Percentiles rank a stretch among this genome's conserved stretches.
These are phyloP conservation scores for Drosophila biarmipes DNA, from an alignment of 1,140 invertebrate species.

Conservation along the genomic window DNA sequence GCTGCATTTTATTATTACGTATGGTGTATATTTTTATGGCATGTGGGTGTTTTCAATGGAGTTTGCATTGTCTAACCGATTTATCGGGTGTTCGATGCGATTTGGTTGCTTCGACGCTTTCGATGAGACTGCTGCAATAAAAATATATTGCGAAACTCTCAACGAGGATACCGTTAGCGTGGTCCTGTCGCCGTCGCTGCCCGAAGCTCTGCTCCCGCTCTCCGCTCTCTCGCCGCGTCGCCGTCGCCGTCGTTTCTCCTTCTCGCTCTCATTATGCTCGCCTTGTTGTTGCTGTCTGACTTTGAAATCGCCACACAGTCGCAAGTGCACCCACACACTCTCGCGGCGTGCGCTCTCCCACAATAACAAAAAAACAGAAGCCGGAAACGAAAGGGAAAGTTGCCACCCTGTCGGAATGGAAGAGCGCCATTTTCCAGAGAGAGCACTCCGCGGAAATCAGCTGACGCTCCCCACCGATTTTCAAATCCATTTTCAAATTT, in stretches of 20 bases:
- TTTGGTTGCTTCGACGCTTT: slow-evolving; percentile 71
- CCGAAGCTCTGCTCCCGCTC: slow-evolving; percentile 49
- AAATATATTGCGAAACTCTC: slow-evolving; percentile 82
- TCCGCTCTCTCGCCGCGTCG: slow-evolving; percentile 47
- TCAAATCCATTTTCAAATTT: too few relatives aligned
- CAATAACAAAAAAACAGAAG: slow-evolving; percentile 65
- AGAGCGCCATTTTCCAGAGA: too few relatives aligned
- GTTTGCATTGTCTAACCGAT: slow-evolving; percentile 34
- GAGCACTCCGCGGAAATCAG: too few relatives aligned
- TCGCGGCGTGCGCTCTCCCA: slow-evolving; percentile 22
- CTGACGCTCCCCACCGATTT: too few relatives aligned
- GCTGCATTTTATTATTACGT: neutral
- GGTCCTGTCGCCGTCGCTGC: slow-evolving; percentile 48
- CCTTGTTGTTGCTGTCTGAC: slow-evolving; percentile 68
- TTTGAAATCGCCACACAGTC: slow-evolving; percentile 77
- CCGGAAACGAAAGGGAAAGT: slow-evolving; percentile 73
- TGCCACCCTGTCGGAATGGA: slow-evolving; percentile 48
- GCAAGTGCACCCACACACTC: slow-evolving; percentile 32
- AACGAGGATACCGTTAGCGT: slow-evolving; percentile 78
- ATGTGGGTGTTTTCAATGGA: neutral
- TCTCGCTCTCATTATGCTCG: slow-evolving; percentile 55
- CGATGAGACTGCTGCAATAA: slow-evolving; percentile 79
- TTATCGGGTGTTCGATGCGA: slow-evolving; percentile 56
- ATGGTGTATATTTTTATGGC: neutral
- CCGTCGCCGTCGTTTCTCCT: slow-evolving; percentile 68